A percentile compares a stretch with the other conserved stretches of the same genome.
phyloP scores from a whole-genome alignment of 2,888 invertebrate species.

The Crossocerus cetratus region DNA sequence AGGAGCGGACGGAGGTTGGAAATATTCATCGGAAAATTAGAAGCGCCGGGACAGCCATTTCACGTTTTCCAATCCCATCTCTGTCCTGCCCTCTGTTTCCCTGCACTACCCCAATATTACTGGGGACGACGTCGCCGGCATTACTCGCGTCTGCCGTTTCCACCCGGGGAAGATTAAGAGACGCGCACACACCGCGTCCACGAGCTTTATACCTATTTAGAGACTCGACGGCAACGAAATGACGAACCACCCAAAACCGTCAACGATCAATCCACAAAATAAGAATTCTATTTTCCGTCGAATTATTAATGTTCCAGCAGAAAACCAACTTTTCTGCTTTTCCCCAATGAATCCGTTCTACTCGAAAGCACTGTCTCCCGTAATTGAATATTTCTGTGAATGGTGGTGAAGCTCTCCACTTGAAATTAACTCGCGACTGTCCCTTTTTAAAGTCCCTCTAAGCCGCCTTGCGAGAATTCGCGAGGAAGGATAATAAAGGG shows the following conservation, averaged over 20 bases:
- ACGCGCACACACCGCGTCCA: conserved; percentile 3
- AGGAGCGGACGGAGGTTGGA: conserved; percentile 4
- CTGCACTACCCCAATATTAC: conserved; percentile 44
- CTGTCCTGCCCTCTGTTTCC: conserved; percentile 18
- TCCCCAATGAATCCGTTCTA: too few relatives aligned
- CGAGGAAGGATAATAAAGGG: conserved; percentile 29
- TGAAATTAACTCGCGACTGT: too few relatives aligned
- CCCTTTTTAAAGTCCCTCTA: too few relatives aligned
- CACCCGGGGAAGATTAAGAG: neutral
- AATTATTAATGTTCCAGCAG: too few relatives aligned
- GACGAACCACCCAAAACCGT: too few relatives aligned
- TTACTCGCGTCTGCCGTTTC: conserved; percentile 12
- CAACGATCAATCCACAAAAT: too few relatives aligned
- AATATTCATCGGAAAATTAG: conserved; percentile 46
- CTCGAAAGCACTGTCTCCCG: too few relatives aligned
- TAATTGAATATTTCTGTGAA: too few relatives aligned
- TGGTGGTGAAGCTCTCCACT: too few relatives aligned
- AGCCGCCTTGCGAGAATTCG: conserved; percentile 15
- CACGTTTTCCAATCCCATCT: conserved; percentile 39
- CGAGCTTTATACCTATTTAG: neutral
- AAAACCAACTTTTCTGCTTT: too few relatives aligned
- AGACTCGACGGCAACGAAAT: too few relatives aligned
- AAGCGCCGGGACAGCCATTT: conserved; percentile 35
- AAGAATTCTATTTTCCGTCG: too few relatives aligned
- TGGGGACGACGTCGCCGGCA: conserved; percentile 10